Evolutionary conservation across 2,888 invertebrate genomes (phyloP), one percentile per base, ranked within the genome.

Genomic region (Drosophila meridionalis): DNA sequence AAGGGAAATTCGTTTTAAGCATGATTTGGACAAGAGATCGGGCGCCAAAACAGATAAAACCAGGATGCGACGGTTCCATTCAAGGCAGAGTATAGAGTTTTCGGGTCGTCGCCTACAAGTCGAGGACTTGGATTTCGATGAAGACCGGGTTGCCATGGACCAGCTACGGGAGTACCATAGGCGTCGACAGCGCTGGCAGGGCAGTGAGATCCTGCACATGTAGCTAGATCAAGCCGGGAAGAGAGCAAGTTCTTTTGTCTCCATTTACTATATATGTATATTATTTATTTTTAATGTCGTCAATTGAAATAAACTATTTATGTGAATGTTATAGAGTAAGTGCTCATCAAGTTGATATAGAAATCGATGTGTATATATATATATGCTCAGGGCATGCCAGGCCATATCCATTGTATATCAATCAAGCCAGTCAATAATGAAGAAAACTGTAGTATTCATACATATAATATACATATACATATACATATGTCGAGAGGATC

Each of bases 71-170:
- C 2, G 1, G 30, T 28, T 30, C 28, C n/a, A 42, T 42, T n/a
- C 48, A 26, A 14, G 43, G 4, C 48, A 48, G n/a, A 47, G 11
- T 4, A 11, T 52, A 52, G 52, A 34, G 12, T 3, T 9, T n/a
- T 34, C 48, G 5, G 47, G 42, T 11, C 72, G 60, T n/a, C 74
- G 59, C 2, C 52, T 87, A n/a, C 83, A 77, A 14, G 60, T 87
- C 4, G 87, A 81, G 57, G 72, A 83, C 47, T 62, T 89, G 79
- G 90, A 87, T 28, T 57, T 87, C 14, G 84, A 87, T 8, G 64
- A 66, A 38, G 70, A 90, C 66, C 70, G 82, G 38, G 86, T 88
- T 47, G 2, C 3, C 5, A 1, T 8, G 26, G 30, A 50, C 7
- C 34, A 34, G 28, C 55, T 48, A n/a, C 87, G 91, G 36, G 74